Base-by-base conservation (phyloP, 2,797 vertebrate genomes). In the Mareca penelope region DNA sequence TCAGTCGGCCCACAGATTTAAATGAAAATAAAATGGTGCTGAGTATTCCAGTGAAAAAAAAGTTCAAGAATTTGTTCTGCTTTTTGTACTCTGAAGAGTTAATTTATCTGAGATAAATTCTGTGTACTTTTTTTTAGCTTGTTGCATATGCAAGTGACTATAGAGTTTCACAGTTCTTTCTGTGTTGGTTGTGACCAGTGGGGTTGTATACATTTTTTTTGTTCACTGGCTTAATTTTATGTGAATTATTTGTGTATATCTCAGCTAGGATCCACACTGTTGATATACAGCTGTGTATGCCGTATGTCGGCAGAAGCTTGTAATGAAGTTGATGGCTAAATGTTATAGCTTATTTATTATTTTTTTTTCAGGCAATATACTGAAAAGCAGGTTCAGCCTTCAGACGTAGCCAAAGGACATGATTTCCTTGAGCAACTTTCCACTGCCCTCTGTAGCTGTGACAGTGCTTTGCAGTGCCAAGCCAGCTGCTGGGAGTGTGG, bases 341-440 rank as follows among this genome's bases (percentile, higher is more conserved):
- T 8, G 3, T 33, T n/a, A 22, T 1, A 70, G 29, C 15, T 2
- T 15, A 59, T 52, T 73, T 48, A 7, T 40, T 7, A 13, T 82
- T 50, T 73, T 44, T 73, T 59, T 60, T 26, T n/a, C 0, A 0
- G 40, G 21, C 44, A 44, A 16, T 11, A 12, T 53, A 23, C 57
- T 73, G 29, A 24, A 59, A 59, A 78, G 22, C 26, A 53, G 42
- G 7, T 31, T 63, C 4, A 2, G 18, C 3, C 63, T 82, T 72
- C 57, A 67, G 59, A 9, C 2, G 2, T 2, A 1, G 1, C 21
- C 29, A 48, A 24, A 55, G 31, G 19, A 80, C 8, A 19, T 10
- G 5, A 50, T 64, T 75, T 64, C 22, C 18, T 46, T 46, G n/a
- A 57, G 59, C 14, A 6, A 22, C 15, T 9, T 71, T 80, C 75